Percentiles rank a stretch among this genome's conserved stretches.
Conservation (phyloP, 2,888 invertebrate genomes). For the Myathropa florea region DNA sequence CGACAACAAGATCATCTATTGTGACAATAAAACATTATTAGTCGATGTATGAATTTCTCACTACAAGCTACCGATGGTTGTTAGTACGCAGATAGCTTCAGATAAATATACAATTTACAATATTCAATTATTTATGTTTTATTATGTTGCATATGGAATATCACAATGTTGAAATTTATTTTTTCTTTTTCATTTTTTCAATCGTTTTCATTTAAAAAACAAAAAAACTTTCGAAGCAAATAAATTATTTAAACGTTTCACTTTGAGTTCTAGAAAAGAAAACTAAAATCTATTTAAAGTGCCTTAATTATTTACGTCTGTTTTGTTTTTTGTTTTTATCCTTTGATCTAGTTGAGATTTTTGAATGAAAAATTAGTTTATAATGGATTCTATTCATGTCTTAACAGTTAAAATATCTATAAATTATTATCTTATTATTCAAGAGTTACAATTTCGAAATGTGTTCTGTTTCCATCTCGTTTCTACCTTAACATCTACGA, state of each 20-base stretch:
- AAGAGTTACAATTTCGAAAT: slow-evolving; percentile 3
- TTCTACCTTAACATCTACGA: slow-evolving; percentile 30
- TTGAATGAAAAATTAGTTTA: background rate
- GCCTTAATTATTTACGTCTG: background rate
- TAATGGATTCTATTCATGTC: background rate
- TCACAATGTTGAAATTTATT: slow-evolving; percentile 54
- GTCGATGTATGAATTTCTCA: background rate
- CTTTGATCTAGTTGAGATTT: slow-evolving; percentile 31
- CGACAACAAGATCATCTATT: background rate
- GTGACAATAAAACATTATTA: background rate
- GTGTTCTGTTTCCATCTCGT: slow-evolving; percentile 2
- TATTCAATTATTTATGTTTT: slow-evolving; percentile 7
- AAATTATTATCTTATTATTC: slow-evolving; percentile 39
- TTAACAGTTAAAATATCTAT: slow-evolving; percentile 18
- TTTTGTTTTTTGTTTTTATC: background rate
- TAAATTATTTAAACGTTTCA: background rate
- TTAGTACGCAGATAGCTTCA: background rate
- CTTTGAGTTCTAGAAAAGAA: background rate
- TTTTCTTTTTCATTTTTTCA: slow-evolving; percentile 17
- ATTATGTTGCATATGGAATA: slow-evolving; percentile 52
- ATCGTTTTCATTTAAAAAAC: background rate
- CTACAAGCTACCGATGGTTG: background rate
- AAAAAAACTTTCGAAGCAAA: slow-evolving; percentile 3
- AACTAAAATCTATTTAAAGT: background rate
- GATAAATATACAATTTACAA: slow-evolving; percentile 9